phyloP scores from a whole-genome alignment of 1,140 invertebrate species.

The Nylanderia fulva region DNA sequence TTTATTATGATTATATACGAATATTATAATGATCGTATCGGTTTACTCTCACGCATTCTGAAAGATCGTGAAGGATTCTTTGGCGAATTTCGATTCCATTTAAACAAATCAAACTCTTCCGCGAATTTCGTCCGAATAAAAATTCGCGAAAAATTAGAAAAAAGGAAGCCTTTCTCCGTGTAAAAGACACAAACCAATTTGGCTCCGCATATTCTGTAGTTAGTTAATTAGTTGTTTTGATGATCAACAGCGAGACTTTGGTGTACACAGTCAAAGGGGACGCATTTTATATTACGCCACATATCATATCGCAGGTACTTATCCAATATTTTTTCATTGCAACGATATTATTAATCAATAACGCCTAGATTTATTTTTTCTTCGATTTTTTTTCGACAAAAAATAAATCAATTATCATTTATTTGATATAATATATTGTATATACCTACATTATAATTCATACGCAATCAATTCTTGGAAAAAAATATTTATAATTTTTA shows the following conservation, averaged over 20 bases:
- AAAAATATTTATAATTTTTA: background rate
- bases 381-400: background rate
- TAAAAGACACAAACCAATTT: slow-evolving; percentile 14
- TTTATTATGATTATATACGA: slow-evolving; percentile 30
- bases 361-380: slow-evolving; percentile 39
- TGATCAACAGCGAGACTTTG: slow-evolving; percentile 27
- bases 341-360: slow-evolving; percentile 22
- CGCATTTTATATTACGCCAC: background rate
- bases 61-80: slow-evolving; percentile 29
- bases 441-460: background rate
- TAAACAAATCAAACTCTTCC: background rate
- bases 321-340: background rate
- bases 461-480: background rate
- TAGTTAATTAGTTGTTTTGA: slow-evolving; percentile 9
- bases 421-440: background rate
- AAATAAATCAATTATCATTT: background rate
- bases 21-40: slow-evolving; percentile 28
- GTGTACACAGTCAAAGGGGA: slow-evolving; percentile 23
- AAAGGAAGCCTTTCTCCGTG: background rate
- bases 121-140: slow-evolving; percentile 2
- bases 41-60: slow-evolving; percentile 13
- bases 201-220: background rate
- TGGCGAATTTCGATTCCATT: slow-evolving; percentile 44
- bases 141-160: slow-evolving; percentile 19
- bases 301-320: background rate